These are phyloP conservation scores for Cheumatopsyche charites DNA, from an alignment of 1,140 invertebrate genomes.

Conservation along the genomic window DNA sequence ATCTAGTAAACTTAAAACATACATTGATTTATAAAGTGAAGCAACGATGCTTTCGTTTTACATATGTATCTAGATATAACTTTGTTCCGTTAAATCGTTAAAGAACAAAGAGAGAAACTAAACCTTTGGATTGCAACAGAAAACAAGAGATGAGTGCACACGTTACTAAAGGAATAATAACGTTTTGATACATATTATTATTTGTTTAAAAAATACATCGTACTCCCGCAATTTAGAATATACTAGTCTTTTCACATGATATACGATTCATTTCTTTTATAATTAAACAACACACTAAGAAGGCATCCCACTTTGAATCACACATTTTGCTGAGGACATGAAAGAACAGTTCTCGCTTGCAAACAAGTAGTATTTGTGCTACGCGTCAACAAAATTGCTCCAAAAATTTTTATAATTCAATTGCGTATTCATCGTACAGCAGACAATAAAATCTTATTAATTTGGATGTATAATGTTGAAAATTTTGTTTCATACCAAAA, in stretches of 20 bases:
- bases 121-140: conserved; percentile 22
- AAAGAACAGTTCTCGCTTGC: neutral
- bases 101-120: conserved; percentile 21
- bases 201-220: conserved; percentile 31
- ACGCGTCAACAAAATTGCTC: too few relatives aligned
- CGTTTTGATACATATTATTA: conserved; percentile 35
- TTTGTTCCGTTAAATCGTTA: neutral
- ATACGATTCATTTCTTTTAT: conserved; percentile 29
- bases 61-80: conserved; percentile 10
- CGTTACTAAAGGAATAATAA: conserved; percentile 23
- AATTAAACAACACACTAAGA: conserved; percentile 35
- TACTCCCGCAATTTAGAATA: conserved; percentile 38
- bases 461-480: too few relatives aligned
- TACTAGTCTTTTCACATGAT: conserved; percentile 39
- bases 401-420: neutral
- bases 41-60: neutral
- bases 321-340: conserved; percentile 26
- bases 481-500: too few relatives aligned
- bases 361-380: neutral
- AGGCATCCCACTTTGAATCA: conserved; percentile 37
- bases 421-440: too few relatives aligned
- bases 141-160: conserved; percentile 23
- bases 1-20: conserved; percentile 11
- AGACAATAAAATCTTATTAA: too few relatives aligned
- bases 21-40: conserved; percentile 8